Percentiles rank a stretch among this genome's conserved stretches.
Evolutionary conservation across 2,888 invertebrate genomes (phyloP).

Genomic region (Drosophila lutescens): DNA sequence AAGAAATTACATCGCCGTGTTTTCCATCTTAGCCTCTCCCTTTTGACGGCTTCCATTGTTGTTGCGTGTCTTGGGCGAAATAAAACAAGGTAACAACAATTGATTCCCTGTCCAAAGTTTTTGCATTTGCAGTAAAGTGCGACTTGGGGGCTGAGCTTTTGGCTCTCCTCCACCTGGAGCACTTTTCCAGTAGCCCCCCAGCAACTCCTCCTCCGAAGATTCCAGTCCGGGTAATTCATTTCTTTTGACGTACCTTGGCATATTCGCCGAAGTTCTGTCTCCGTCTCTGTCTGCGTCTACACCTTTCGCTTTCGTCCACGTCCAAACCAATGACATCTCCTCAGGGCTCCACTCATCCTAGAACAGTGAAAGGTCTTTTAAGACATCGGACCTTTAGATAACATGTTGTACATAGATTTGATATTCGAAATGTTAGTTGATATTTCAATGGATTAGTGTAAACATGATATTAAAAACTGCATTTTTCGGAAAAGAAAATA

Average conservation of each 20-base stretch:
- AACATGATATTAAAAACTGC: no score
- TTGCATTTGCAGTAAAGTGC: constrained; percentile 67
- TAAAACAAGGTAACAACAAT: constrained; percentile 81
- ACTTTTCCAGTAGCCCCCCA: constrained; percentile 34
- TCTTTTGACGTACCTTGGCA: constrained; percentile 79
- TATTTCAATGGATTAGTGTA: no score
- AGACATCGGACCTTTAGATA: neutral
- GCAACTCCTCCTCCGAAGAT: neutral
- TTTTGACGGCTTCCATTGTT: constrained; percentile 47
- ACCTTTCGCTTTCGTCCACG: constrained; percentile 40
- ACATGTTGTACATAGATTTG: no score
- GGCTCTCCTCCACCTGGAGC: constrained; percentile 42
- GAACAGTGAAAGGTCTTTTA: constrained; percentile 7
- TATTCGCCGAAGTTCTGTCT: constrained; percentile 56
- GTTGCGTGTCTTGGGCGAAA: constrained; percentile 79
- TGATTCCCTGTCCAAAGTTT: constrained; percentile 83
- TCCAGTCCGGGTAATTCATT: constrained; percentile 57
- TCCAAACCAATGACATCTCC: constrained; percentile 47
- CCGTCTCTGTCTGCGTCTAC: constrained; percentile 56
- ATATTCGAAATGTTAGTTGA: no score
- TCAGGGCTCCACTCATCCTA: constrained; percentile 31
- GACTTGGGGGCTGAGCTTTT: constrained; percentile 56
- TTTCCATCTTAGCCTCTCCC: constrained; percentile 34
- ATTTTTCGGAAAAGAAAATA: no score
- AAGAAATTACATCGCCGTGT: neutral